Percentiles rank a stretch among this genome's conserved stretches.
Evolutionary conservation across 2,113 vertebrate genomes (phyloP).

Genomic region (Merops nubicus): DNA sequence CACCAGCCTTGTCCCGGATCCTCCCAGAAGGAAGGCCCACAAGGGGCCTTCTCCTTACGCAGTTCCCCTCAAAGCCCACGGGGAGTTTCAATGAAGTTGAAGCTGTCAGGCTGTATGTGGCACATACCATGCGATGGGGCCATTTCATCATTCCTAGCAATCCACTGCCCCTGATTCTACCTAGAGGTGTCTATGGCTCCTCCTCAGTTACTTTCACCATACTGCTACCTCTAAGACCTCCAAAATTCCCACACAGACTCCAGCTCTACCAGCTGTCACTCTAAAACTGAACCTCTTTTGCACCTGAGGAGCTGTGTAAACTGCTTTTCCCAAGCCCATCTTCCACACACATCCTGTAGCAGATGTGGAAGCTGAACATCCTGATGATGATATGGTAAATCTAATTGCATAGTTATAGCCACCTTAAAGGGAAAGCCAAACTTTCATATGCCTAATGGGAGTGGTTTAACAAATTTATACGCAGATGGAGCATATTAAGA

Average conservation of each 20-base stretch:
- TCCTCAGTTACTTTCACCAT: neutral
- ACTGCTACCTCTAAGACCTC: neutral
- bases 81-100: neutral
- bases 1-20: neutral
- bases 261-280: neutral
- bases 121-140: accelerated
- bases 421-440: slow-evolving; percentile 49
- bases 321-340: neutral
- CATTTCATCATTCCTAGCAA: neutral
- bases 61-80: neutral
- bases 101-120: neutral
- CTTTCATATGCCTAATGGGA: slow-evolving; percentile 45
- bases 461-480: slow-evolving; percentile 67
- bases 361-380: neutral
- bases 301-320: neutral
- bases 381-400: neutral
- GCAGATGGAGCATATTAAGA: slow-evolving; percentile 47
- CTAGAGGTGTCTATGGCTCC: neutral
- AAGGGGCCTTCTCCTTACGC: neutral
- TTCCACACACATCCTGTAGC: neutral
- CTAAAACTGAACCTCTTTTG: neutral
- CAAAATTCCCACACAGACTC: neutral
- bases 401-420: slow-evolving; percentile 1
- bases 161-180: neutral
- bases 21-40: neutral